These are phyloP conservation scores for Drosophila falleni DNA, from an alignment of 2,888 invertebrate species.

Conservation along the genomic window DNA sequence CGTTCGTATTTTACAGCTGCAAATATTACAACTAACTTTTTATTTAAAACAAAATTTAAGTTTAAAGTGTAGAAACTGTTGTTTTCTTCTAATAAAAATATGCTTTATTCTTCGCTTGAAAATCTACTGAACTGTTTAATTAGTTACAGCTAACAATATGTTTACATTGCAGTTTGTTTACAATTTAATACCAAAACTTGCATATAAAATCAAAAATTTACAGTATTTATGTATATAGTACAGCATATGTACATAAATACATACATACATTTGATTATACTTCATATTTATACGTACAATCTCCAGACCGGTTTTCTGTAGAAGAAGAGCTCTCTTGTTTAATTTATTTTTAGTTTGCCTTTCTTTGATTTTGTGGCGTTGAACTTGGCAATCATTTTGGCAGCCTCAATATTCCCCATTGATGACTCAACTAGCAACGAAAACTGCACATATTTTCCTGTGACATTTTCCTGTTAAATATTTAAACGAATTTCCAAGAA, in stretches of 20 bases:
- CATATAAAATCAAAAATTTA: neutral
- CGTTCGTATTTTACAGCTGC: neutral
- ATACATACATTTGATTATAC: neutral
- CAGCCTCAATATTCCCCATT: constrained; percentile 4
- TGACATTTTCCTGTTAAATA: constrained; percentile 29
- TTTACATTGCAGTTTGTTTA: neutral
- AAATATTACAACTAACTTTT: neutral
- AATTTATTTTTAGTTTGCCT: constrained; percentile 9
- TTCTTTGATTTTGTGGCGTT: constrained; percentile 36
- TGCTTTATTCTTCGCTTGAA: neutral
- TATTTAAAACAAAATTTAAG: neutral
- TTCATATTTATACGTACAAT: neutral
- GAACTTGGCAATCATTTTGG: constrained; percentile 38
- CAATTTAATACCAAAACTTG: neutral
- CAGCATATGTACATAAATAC: neutral
- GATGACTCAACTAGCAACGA: constrained; percentile 31
- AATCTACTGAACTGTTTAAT: neutral
- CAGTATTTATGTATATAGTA: neutral
- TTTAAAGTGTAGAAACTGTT: too few relatives aligned
- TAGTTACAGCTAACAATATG: neutral
- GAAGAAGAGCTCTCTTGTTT: constrained; percentile 10
- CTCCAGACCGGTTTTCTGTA: constrained; percentile 45
- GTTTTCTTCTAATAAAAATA: neutral
- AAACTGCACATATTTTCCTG: constrained; percentile 7
- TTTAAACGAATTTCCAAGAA: constrained; percentile 24